Conservation (phyloP, 92 coral and sea anemone species). For the Parazoanthus atlanticus region DNA sequence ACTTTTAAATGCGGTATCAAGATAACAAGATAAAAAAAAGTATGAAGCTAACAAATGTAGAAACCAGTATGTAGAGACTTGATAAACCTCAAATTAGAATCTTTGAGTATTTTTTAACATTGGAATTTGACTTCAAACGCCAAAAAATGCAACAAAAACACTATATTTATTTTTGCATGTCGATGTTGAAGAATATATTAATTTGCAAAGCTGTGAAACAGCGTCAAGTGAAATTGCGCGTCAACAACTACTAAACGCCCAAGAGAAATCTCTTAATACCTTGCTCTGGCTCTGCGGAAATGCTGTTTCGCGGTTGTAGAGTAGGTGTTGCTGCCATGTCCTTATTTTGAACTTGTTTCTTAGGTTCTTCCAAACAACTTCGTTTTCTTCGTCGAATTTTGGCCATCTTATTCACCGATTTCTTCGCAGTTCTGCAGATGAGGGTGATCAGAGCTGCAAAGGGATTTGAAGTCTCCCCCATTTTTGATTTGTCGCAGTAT, state of each 20-base stretch:
- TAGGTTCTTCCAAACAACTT: constrained; percentile 38
- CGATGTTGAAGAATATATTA: too few relatives aligned
- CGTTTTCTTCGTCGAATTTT: constrained; percentile 69
- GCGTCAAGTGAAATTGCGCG: too few relatives aligned
- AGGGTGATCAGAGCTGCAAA: constrained; percentile 74
- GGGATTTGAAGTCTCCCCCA: constrained; percentile 64
- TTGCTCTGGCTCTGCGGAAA: constrained; percentile 36
- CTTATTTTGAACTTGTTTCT: not conserved
- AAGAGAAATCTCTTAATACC: constrained; percentile 28
- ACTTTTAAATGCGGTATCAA: not conserved
- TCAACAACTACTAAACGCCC: not conserved
- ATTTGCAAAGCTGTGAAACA: not conserved
- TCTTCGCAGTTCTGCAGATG: constrained; percentile 85
- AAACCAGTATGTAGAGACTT: not conserved
- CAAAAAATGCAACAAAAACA: not conserved
- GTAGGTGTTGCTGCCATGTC: constrained; percentile 8
- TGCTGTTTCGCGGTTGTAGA: constrained; percentile 20
- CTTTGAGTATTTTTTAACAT: too few relatives aligned
- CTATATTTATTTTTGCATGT: not conserved
- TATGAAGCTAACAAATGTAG: not conserved
- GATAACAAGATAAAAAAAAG: not conserved
- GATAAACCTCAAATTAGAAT: not conserved
- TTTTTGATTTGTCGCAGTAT: constrained; percentile 22
- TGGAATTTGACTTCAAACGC: not conserved
- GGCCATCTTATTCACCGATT: constrained; percentile 80